These are phyloP conservation scores for Eubucco bourcierii DNA, from an alignment of 2,113 vertebrate genomes.

Conservation along the genomic window DNA sequence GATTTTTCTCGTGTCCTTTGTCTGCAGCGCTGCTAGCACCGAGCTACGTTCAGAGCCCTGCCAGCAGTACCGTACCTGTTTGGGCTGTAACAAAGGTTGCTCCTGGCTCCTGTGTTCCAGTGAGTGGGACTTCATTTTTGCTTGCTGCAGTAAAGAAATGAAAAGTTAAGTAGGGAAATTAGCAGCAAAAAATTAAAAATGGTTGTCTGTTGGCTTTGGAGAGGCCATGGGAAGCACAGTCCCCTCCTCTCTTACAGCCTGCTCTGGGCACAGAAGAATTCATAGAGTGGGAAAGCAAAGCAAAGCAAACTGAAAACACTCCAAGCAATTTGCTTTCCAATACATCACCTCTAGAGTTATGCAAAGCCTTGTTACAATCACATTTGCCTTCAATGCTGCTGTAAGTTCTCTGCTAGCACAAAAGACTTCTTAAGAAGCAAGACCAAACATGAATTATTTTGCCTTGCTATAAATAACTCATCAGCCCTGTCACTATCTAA, in stretches of 20 bases:
- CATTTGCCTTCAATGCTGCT: background rate
- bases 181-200: conserved; percentile 24
- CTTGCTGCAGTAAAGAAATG: conserved; percentile 73
- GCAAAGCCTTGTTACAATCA: background rate
- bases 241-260: background rate
- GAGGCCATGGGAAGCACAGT: background rate
- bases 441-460: background rate
- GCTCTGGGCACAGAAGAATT: background rate
- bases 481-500: background rate
- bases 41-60: background rate
- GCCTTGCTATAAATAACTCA: background rate
- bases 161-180: background rate
- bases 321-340: background rate
- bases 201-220: background rate
- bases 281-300: background rate
- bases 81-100: conserved; percentile 85
- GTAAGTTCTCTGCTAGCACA: background rate
- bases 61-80: conserved; percentile 82
- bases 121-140: conserved; percentile 90
- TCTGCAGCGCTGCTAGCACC: background rate
- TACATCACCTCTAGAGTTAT: background rate
- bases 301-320: background rate
- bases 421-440: background rate
- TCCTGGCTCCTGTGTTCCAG: conserved; percentile 89
- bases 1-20: background rate